Evolutionary conservation across 2,888 invertebrate species (phyloP), one percentile per base, ranked within the genome.

Genomic region (Dasypogon diadema): DNA sequence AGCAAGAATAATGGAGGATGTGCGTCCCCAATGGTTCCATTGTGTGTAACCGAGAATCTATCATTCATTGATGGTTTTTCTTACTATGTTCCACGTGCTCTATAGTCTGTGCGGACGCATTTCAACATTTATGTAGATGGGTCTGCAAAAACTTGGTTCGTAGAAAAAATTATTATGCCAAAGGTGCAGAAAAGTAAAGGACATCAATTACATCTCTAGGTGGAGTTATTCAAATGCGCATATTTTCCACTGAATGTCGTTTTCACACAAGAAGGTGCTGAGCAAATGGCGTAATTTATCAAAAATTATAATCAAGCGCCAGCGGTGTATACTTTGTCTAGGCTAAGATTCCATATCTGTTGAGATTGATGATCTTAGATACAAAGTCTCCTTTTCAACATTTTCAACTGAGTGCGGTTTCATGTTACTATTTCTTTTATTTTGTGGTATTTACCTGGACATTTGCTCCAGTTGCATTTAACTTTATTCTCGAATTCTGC

Each of bases 21-120:
- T 79, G 79, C 78, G 80, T 80, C 78, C 80, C 78, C 79, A 79
- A 79, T 80, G 80, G 76, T 70, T 76, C 79, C 76, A 78, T 80
- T 80, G 78, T 80, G 75, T 75, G 75, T 63, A 76, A 75, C 72
- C 75, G 77, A 76, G 60, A 75, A 77, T 78, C 65, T 77, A 75
- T 79, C 75, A 68, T 77, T 75, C 75, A 76, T 75, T 74, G 78
- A 76, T 73, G 21, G 58, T 56, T 68, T 76, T 76, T 48, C 10
- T 6, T 68, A 16, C 48, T 48, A 5, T 2, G 8, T 34, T 48
- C 46, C 65, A 68, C 65, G 65, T 68, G 65, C 65, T 48, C 26
- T 18, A 46, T 42, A n/a, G n/a, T n/a, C n/a, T 48, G 48, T 48
- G 63, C 42, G 37, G 21, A 12, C 21, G 63, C 22, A 63, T 34